Evolutionary conservation across 1,140 invertebrate species (phyloP), one percentile per base, ranked within the genome.

Genomic region (Meloidogyne hapla): DNA sequence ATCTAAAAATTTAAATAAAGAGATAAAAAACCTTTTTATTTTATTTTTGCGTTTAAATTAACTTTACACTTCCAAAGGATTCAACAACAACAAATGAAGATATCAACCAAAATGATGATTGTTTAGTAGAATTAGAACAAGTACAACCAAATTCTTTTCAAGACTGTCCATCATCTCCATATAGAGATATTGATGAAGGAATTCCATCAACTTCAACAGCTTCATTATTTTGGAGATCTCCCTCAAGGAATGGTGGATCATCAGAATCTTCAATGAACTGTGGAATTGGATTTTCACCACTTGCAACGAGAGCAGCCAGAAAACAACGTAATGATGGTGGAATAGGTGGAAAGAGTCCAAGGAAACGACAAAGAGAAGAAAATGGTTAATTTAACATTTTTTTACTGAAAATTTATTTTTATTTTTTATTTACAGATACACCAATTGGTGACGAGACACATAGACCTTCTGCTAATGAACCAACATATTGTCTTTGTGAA

Each of bases 401-500:
- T 45, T 45, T 42, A 12, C 15, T 33, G 9, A 33, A 4, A 33
- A 33, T 4, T 48, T 56, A n/a, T n/a, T n/a, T n/a, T 56, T n/a
- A n/a, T 56, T 5, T 8, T 56, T n/a, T n/a, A n/a, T n/a, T 56
- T 56, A 45, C 18, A 56, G 18, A 21, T 56, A 56, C n/a, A n/a
- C 18, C 18, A 56, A n/a, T 56, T 10, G 71, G 9, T 45, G 2
- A 21, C 8, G 48, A 56, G 6, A 18, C n/a, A 56, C 40, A 28
- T 3, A 33, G 21, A 28, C 23, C 42, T 25, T 28, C n/a, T 45
- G 26, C n/a, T 28, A 70, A 99, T 87, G 96, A 99, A 88, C 96
- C 95, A 0, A 98, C 94, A 0, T 99, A 99, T 87, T 99, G 96
- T 88, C 88, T 97, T 1, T 99, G 96, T 88, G 94, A 98, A 87